Conservation (phyloP, 2,113 vertebrate species). For the Dasyurus viverrinus region DNA sequence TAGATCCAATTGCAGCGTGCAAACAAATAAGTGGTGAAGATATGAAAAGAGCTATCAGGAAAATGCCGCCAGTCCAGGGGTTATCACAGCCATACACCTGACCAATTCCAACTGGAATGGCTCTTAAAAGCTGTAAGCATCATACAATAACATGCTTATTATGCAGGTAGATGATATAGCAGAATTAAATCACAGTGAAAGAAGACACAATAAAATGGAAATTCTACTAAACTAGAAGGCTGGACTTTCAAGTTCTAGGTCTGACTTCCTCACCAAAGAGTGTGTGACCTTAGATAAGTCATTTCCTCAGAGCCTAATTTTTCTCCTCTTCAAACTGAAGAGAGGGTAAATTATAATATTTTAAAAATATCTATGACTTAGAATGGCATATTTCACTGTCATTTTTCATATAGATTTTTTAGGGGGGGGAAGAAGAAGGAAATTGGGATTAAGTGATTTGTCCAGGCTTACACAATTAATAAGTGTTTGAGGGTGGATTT, state of each 20-base stretch:
- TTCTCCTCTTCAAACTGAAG: not conserved
- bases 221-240: not conserved
- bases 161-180: not conserved
- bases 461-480: not conserved
- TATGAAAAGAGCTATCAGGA: constrained; percentile 89
- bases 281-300: not conserved
- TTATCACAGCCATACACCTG: constrained; percentile 94
- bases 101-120: constrained; percentile 90
- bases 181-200: not conserved
- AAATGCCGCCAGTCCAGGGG: constrained; percentile 92
- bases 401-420: not conserved
- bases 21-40: constrained; percentile 91
- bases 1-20: constrained; percentile 89
- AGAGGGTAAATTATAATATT: not conserved
- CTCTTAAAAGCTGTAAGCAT: constrained; percentile 86
- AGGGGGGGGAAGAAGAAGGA: not conserved
- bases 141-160: not conserved
- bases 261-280: not conserved
- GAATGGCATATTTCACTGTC: not conserved
- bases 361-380: not conserved
- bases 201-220: not conserved
- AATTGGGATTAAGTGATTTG: not conserved
- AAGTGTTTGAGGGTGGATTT: not conserved
- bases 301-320: not conserved
- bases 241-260: not conserved